Conservation (phyloP, 37 sponge, comb jelly and placozoan species). For the Halichondria panicea region DNA sequence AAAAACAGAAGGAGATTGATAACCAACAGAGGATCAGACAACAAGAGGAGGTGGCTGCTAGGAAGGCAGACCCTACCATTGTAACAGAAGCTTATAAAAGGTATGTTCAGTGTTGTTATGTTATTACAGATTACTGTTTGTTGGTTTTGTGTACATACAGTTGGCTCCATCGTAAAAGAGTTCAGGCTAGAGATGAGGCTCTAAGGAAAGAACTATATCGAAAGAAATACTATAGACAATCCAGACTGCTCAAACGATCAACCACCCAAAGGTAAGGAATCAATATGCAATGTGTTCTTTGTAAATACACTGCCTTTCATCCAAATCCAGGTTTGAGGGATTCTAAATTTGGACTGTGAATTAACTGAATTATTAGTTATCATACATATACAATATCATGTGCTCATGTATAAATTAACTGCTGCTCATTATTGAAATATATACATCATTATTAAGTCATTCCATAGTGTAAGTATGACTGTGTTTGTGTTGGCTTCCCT, state of each 20-base stretch:
- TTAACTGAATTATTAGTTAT: no score
- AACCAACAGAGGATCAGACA: not conserved
- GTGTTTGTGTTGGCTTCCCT: no score
- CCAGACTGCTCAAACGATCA: constrained; percentile 3
- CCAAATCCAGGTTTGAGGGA: no score
- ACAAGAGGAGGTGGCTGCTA: constrained; percentile 28
- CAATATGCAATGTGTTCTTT: not conserved
- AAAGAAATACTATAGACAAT: constrained; percentile 19
- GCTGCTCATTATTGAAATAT: no score
- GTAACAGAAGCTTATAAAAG: constrained; percentile 52
- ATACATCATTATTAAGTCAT: no score
- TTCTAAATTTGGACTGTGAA: no score
- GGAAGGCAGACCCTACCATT: constrained; percentile 2
- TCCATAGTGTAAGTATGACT: no score
- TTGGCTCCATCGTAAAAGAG: constrained; percentile 51
- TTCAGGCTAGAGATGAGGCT: constrained; percentile 37
- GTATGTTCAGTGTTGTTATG: constrained; percentile 5
- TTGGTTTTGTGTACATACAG: constrained; percentile 12
- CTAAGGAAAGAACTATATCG: constrained; percentile 23
- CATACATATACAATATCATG: no score
- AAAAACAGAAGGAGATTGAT: constrained; percentile 15
- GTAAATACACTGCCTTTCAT: no score
- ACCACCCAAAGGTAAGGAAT: constrained; percentile 2
- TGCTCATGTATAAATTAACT: no score
- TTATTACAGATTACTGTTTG: not conserved